Conservation (phyloP, 1,140 invertebrate species). For the Dinoponera quadriceps region DNA sequence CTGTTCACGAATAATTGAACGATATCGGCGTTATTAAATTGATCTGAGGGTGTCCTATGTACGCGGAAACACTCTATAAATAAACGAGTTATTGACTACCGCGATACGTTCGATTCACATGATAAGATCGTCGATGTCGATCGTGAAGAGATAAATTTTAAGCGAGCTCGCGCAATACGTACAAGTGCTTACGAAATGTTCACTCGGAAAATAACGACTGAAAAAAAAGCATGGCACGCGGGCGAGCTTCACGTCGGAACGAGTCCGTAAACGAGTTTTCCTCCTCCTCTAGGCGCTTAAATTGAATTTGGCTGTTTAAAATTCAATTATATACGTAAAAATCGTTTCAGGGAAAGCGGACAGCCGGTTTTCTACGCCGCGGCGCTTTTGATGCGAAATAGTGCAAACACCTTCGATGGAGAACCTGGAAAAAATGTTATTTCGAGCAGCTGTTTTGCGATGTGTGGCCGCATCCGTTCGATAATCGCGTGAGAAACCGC, state of each 20-base stretch:
- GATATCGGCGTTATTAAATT: no score
- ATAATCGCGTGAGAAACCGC: no score
- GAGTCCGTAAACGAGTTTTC: not conserved
- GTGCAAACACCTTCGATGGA: not conserved
- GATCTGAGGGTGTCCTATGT: no score
- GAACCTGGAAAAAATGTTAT: not conserved
- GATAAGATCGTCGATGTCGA: not conserved
- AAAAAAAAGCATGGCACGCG: not conserved
- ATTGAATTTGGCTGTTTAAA: conserved; percentile 9
- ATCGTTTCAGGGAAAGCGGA: not conserved
- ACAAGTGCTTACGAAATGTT: not conserved
- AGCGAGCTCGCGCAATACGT: no score
- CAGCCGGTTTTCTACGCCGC: not conserved
- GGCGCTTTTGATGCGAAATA: not conserved
- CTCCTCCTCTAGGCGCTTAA: not conserved
- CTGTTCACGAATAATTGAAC: no score
- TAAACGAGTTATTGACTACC: no score
- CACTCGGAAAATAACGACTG: not conserved
- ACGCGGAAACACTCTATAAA: no score
- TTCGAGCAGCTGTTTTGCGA: conserved; percentile 3
- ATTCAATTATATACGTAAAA: not conserved
- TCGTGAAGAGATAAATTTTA: no score
- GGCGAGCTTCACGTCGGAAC: not conserved
- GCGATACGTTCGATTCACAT: no score
- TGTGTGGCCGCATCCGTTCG: no score